Percentiles rank a stretch among this genome's conserved stretches.
Conservation (phyloP, 2,888 invertebrate genomes). For the Drosophila mercatorum region DNA sequence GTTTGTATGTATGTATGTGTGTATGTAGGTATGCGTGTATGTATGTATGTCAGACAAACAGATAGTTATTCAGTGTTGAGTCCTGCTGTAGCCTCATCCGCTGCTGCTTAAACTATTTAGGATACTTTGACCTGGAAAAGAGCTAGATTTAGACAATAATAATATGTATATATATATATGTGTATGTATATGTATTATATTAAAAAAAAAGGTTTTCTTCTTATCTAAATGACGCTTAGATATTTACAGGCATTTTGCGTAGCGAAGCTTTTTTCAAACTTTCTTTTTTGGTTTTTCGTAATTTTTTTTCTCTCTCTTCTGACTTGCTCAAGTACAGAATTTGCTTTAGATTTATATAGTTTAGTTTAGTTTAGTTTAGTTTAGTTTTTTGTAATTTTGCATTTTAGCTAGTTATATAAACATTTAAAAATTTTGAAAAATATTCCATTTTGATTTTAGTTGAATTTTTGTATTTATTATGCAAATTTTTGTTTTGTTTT, state of each 20-base stretch:
- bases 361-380: constrained; percentile 12
- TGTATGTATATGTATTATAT: not conserved
- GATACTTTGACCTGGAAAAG: constrained; percentile 58
- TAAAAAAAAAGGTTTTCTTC: constrained; percentile 4
- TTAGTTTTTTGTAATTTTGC: constrained; percentile 38
- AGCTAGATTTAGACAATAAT: constrained; percentile 28
- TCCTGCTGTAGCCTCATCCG: constrained; percentile 26
- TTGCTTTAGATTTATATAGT: constrained; percentile 31
- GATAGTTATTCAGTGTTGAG: constrained; percentile 14
- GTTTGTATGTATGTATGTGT: not conserved
- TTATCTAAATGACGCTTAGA: constrained; percentile 50
- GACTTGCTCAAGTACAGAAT: constrained; percentile 54
- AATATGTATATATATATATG: not conserved
- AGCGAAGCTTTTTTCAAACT: constrained; percentile 57
- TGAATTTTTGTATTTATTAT: constrained; percentile 25
- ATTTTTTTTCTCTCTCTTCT: constrained; percentile 12
- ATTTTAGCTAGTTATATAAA: constrained; percentile 68
- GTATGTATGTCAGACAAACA: constrained; percentile 43
- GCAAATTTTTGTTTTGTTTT: not conserved
- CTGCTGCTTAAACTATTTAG: constrained; percentile 51
- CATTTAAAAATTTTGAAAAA: constrained; percentile 73
- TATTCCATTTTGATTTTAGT: constrained; percentile 68
- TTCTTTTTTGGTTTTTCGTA: constrained; percentile 19
- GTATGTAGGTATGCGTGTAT: constrained; percentile 17
- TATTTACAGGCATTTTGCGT: constrained; percentile 76